Base-by-base conservation (phyloP, 2,113 vertebrate genomes). In the Montifringilla adamsi region DNA sequence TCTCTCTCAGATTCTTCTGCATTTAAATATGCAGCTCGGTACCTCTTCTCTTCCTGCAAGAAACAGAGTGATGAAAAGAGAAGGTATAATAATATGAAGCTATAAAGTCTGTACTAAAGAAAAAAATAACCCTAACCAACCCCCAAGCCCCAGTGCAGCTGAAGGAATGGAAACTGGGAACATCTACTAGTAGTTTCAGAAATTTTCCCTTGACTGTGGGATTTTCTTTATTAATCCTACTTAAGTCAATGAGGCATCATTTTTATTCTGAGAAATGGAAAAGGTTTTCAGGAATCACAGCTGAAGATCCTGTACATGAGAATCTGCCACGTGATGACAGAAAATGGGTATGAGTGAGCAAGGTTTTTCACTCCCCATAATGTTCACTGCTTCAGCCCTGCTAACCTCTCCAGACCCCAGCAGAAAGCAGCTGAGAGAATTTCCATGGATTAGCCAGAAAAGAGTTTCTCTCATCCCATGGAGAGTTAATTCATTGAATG, bases 41-140 rank as follows among this genome's bases (percentile, higher is more conserved):
- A 97, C 21, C 98, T 98, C 43, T 99, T 99, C 94, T 99, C 99
- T 94, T 99, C 99, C 99, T 99, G 97, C 27, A 67, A 94, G 75
- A 96, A 94, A 89, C 23, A 94, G 27, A 91, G 78, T 11, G 49
- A 86, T 90, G 73, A 76, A 84, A 89, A 23, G 27, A 81, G 22
- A 80, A 55, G 21, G 24, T 49, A 23, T 33, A 68, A 23, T 33
- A 68, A 76, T 9, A 72, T 5, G 11, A 87, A 85, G 18, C 31
- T 58, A 41, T 27, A 12, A 58, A 55, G 10, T 20, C 47, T 20
- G 24, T 6, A 68, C 26, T 39, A 39, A 62, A 75, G 24, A 33
- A 16, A 16, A 58, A 24, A 20, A 62, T 6, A 16, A 7, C 22
- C 1, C 15, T 16, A 43, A 28, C 18, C 47, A 87, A 6, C 5